Evolutionary conservation across 92 coral and sea anemone genomes (phyloP), one percentile per base, ranked within the genome.

Genomic region (Bergia sp.): DNA sequence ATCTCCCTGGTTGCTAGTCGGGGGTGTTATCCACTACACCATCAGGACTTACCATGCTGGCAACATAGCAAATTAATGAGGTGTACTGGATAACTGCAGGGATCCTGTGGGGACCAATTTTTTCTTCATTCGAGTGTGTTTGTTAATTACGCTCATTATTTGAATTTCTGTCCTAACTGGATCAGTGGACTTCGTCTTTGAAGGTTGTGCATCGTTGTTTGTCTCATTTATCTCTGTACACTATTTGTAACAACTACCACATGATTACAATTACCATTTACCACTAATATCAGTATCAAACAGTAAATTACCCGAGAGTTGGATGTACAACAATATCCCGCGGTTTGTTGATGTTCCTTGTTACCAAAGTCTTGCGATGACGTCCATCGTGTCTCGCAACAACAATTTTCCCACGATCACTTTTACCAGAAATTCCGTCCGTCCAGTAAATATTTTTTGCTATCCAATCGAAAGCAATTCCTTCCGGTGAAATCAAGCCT

Each of bases 381-480:
- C 96, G 76, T 5, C 99, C 99, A 90, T 97, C 94, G 39, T 88
- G 91, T 7, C 99, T 93, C 21, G 97, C 93, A 5, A 97, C 98
- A 37, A 92, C 93, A 47, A 97, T 93, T 44, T 74, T 84, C 11
- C 91, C 92, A 12, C 87, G 78, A 84, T 8, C 9, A 7, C 23
- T 72, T 29, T 38, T 3, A 1, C 77, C 3, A 37, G 39, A 7
- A 37, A 55, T 21, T 5, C 61, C 0, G 80, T 97, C 99, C 6
- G 99, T 93, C 99, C 99, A 97, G 91, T 95, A 97, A 36, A 97
- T 73, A 75, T 97, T 95, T 80, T 91, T 95, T 21, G 98, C 98
- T 43, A 96, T 95, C 99, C 99, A 97, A 87, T 97, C 99, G 42
- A 93, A 91, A 5, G 97, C 92, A 55, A 97, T 97, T 43, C 97